phyloP scores from a whole-genome alignment of 1,140 invertebrate genomes.

The Adelges cooleyi region DNA sequence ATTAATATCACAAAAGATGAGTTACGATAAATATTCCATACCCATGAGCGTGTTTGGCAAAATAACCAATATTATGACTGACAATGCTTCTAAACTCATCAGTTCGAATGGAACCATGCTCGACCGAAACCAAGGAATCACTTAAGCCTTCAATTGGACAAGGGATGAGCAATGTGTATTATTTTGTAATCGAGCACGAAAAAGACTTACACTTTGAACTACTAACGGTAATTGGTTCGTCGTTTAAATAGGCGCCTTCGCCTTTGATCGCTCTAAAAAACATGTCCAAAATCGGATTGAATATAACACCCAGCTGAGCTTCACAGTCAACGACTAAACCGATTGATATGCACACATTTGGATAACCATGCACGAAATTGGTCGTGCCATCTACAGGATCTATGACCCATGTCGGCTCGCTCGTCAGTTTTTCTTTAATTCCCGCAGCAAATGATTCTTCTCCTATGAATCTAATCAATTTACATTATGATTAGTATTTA shows the following conservation, averaged over 20 bases:
- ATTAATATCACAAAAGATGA: not conserved
- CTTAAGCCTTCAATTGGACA: constrained; percentile 32
- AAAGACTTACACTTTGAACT: constrained; percentile 49
- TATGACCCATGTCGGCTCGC: constrained; percentile 94
- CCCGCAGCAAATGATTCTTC: constrained; percentile 74
- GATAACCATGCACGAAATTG: constrained; percentile 81
- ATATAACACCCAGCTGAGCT: constrained; percentile 70
- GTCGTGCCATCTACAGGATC: constrained; percentile 85
- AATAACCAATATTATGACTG: constrained; percentile 1
- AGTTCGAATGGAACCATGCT: constrained; percentile 28
- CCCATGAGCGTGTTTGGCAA: constrained; percentile 2
- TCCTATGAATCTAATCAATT: constrained; percentile 76
- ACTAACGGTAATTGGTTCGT: constrained; percentile 58
- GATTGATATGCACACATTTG: constrained; percentile 69
- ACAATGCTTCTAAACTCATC: constrained; percentile 5
- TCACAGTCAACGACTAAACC: constrained; percentile 41
- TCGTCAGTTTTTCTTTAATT: constrained; percentile 63
- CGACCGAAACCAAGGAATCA: constrained; percentile 31
- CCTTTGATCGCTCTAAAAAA: constrained; percentile 77
- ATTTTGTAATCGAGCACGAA: no score
- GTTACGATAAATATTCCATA: not conserved
- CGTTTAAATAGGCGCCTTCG: constrained; percentile 81
- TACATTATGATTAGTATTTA: constrained; percentile 14
- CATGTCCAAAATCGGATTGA: constrained; percentile 78
- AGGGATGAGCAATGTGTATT: not conserved